phyloP scores from a whole-genome alignment of 53 echinoderm and acorn worm genomes.

The Crossaster papposus region DNA sequence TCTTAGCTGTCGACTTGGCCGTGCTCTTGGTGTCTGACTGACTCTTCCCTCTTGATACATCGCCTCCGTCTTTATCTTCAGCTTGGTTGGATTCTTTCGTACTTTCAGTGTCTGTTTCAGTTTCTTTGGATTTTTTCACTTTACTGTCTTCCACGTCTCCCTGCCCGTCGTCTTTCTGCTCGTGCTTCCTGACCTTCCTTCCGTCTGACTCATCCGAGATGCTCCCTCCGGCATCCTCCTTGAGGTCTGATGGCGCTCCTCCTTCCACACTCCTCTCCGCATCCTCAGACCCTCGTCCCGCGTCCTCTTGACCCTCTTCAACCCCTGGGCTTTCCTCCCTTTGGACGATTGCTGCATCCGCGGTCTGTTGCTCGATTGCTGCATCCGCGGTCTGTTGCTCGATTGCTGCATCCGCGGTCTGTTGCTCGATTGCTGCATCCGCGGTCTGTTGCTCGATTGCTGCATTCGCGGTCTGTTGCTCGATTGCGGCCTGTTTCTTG shows the following conservation, averaged over 20 bases:
- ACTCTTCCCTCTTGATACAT: neutral
- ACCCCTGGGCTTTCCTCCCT: too few relatives aligned
- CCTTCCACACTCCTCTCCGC: neutral
- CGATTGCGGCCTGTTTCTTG: too few relatives aligned
- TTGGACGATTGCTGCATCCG: too few relatives aligned
- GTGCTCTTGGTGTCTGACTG: neutral
- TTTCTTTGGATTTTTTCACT: neutral
- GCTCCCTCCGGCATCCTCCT: neutral
- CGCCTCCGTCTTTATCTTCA: neutral
- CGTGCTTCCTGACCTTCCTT: neutral
- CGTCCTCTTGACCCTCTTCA: too few relatives aligned
- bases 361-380: too few relatives aligned
- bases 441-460: neutral
- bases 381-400: too few relatives aligned
- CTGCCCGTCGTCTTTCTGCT: neutral
- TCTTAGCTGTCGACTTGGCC: neutral
- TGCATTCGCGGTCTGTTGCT: too few relatives aligned
- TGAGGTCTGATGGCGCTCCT: neutral
- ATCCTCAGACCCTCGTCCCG: neutral
- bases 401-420: too few relatives aligned
- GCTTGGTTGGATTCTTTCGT: slow-evolving; percentile 5
- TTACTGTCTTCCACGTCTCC: slow-evolving; percentile 16
- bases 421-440: neutral
- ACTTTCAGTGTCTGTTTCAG: slow-evolving; percentile 11
- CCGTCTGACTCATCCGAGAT: neutral